Conservation (phyloP, 2,888 invertebrate genomes). For the Ectemnius lituratus region DNA sequence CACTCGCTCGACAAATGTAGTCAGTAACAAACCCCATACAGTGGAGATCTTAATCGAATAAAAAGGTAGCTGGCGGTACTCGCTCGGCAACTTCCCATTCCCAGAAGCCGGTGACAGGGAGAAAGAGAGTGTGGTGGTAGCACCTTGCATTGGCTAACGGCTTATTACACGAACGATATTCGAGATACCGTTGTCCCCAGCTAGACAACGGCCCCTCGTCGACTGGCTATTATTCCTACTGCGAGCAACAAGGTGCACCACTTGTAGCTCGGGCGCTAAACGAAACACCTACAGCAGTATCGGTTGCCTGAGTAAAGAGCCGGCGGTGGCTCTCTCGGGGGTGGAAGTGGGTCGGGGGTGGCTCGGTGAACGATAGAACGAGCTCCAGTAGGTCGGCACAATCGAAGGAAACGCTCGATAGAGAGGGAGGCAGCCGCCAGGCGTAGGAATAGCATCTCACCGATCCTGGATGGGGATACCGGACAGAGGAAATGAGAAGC, state of each 20-base stretch:
- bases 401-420: conserved; percentile 58
- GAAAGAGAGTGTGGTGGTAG: not conserved
- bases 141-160: not conserved
- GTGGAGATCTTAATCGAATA: too few relatives aligned
- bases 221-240: conserved; percentile 34
- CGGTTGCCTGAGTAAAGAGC: conserved; percentile 31
- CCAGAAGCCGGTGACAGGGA: not conserved
- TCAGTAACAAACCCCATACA: too few relatives aligned
- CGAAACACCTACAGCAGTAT: conserved; percentile 55
- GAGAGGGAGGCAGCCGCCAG: conserved; percentile 33
- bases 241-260: conserved; percentile 56
- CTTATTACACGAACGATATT: conserved; percentile 1
- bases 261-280: conserved; percentile 53
- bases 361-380: conserved; percentile 46
- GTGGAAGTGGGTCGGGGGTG: conserved; percentile 15
- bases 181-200: conserved; percentile 23
- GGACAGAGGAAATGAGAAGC: conserved; percentile 65
- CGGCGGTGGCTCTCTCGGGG: conserved; percentile 21
- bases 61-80: too few relatives aligned
- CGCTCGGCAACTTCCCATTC: too few relatives aligned
- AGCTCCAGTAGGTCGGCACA: conserved; percentile 51
- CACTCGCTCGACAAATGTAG: too few relatives aligned
- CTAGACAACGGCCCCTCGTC: conserved; percentile 20
- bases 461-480: conserved; percentile 39
- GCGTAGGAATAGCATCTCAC: conserved; percentile 40